These are phyloP conservation scores for Drosophila gunungcola DNA, from an alignment of 1,140 invertebrate species.

Conservation along the genomic window DNA sequence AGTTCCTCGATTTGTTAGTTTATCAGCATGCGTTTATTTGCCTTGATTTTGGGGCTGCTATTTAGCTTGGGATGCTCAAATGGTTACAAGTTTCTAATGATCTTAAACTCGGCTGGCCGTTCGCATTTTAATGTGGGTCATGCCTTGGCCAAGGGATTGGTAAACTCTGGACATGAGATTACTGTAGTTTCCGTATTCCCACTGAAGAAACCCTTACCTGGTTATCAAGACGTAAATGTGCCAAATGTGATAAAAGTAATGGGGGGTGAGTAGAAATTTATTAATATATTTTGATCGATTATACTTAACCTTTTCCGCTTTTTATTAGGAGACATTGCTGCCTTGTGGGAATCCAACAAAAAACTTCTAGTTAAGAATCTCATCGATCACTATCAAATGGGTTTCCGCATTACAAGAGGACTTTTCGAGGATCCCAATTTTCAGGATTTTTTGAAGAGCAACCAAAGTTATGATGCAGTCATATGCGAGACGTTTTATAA, in stretches of 20 bases:
- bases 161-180: conserved; percentile 86
- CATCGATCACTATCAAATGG: conserved; percentile 53
- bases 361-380: conserved; percentile 27
- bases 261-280: conserved; percentile 14
- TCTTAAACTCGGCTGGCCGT: conserved; percentile 85
- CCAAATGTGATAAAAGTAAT: conserved; percentile 36
- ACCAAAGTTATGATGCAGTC: conserved; percentile 69
- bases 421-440: conserved; percentile 44
- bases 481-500: conserved; percentile 78
- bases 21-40: conserved; percentile 14
- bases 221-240: conserved; percentile 85
- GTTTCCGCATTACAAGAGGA: conserved; percentile 37
- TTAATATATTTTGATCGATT: background rate
- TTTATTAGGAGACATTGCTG: conserved; percentile 32
- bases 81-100: conserved; percentile 71
- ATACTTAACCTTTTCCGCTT: background rate
- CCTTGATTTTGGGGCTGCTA: conserved; percentile 24
- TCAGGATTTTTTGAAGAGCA: conserved; percentile 29
- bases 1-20: background rate
- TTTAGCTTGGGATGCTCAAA: conserved; percentile 2
- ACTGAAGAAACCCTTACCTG: conserved; percentile 81
- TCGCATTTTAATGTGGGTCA: conserved; percentile 87
- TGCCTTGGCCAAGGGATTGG: conserved; percentile 85
- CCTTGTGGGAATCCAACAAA: conserved; percentile 40
- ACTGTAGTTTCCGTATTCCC: conserved; percentile 86